Evolutionary conservation across 35 echinoderm and acorn worm species (phyloP), one percentile per base, ranked within the genome.

Genomic region (Stichopus chloronotus): DNA sequence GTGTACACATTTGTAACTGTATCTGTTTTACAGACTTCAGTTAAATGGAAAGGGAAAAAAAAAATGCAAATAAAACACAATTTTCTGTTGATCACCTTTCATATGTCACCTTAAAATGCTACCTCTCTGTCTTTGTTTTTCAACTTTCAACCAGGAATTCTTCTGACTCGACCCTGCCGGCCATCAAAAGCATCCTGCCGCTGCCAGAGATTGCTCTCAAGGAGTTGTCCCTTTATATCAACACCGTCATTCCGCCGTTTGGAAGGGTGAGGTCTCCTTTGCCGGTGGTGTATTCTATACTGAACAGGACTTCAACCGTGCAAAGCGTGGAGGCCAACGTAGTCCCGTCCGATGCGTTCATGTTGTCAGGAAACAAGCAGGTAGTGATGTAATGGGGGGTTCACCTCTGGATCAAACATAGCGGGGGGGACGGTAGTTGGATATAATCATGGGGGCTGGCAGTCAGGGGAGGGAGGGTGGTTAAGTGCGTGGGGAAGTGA

Each of bases 321-420:
- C 97, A 99, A 86, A 90, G 94, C 6, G 91, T 99, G 16, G 97
- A 99, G 59, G 95, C 94, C 52, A 88, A 90, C 55, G 88, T 99
- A 43, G 87, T 96, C 57, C 95, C 97, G 2, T 96, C 95, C 63
- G 97, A 99, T 43, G 95, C 97, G 9, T 99, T 99, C 79, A 99
- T 99, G 97, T 94, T 94, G 55, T 99, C 97, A 17, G 97, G 97
- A 23, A 95, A 99, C 81, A 99, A 99, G 69, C 97, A 96, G 97
- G 97, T 98, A 92, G 55, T 59, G 7, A 58, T 17, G 43, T 17
- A 11, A 78, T 16, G 52, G 52, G 78, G 52, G 52, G 25, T 0
- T 20, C 17, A 76, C 5, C 7, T 20, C 17, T 76, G 72, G 5
- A 76, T 20, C 7, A 76, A 76, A 76, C 72, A 11, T 76, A 24